Evolutionary conservation across 2,113 vertebrate genomes (phyloP), one percentile per base, ranked within the genome.

Genomic region (Symphodus melops): DNA sequence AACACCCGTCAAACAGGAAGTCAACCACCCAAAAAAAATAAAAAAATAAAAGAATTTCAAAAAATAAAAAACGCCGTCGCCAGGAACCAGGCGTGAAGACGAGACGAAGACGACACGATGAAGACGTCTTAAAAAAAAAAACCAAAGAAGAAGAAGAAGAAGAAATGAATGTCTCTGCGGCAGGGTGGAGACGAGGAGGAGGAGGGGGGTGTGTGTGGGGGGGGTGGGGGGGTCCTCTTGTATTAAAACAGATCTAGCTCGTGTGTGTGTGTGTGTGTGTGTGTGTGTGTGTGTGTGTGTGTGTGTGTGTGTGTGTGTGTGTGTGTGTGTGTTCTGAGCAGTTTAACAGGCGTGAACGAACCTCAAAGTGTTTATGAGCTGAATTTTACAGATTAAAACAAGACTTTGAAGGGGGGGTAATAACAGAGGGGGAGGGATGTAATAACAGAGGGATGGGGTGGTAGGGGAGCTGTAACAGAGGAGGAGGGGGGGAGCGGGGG

Each of bases 311-410:
- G 20, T 36, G 54, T 3, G 28, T 33, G 28, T 3, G 28, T 33
- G 28, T 5, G 28, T 6, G 28, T 33, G 28, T 33, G 28, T 33
- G 4, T 33, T 51, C 57, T 51, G 23, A 46, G 68, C 54, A 57
- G 65, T 57, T 44, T 77, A 83, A 80, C 51, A 83, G 69, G 62
- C 76, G 61, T 73, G 80, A 79, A 33, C 28, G 28, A 42, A 70
- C 75, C 42, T 77, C 44, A 28, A 67, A 58, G 70, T 63, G 60
- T 79, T 79, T 75, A 68, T 62, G 63, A 75, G 51, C 49, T 52
- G 84, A 75, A 79, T 61, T 60, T 71, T 75, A 75, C 75, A 64
- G 79, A 86, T 79, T 81, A 81, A 77, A 85, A 79, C 59, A 58
- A 78, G 57, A 64, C 84, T 81, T 70, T 85, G 79, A 78, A 57